Evolutionary conservation across 1,140 invertebrate genomes (phyloP).

Genomic region (Muscidifurax raptorellus): DNA sequence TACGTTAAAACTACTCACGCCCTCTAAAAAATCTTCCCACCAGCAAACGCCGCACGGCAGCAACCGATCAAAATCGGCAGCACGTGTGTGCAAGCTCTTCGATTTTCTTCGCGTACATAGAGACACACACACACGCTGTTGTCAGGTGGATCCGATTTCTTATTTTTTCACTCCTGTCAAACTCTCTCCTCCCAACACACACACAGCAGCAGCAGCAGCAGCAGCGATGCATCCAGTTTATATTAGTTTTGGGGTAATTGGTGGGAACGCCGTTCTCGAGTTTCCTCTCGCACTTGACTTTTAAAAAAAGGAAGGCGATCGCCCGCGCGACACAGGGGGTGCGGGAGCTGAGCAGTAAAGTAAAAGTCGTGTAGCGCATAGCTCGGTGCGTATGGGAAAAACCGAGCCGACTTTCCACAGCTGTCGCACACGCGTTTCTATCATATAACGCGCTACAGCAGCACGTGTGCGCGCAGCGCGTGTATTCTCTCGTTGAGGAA

Average conservation of each 20-base stretch:
- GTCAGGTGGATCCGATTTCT: conserved; percentile 43
- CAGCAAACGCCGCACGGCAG: too few species aligned
- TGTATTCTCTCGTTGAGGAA: background rate
- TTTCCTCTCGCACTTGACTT: conserved; percentile 6
- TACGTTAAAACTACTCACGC: background rate
- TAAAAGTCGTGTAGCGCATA: background rate
- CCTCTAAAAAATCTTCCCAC: background rate
- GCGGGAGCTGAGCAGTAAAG: background rate
- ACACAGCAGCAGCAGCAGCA: too few species aligned
- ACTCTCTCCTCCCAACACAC: too few species aligned
- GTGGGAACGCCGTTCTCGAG: conserved; percentile 10
- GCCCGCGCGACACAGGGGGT: background rate
- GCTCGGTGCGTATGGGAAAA: background rate
- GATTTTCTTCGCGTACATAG: background rate
- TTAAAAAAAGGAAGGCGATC: background rate
- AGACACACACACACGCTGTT: background rate
- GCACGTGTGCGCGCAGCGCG: background rate
- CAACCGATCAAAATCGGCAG: background rate
- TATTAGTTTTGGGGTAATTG: background rate
- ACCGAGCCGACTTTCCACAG: background rate
- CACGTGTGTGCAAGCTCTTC: background rate
- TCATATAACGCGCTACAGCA: too few species aligned
- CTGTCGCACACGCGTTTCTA: background rate
- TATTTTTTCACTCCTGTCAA: conserved; percentile 1
- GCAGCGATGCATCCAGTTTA: background rate